These are phyloP conservation scores for Boloria selene DNA, from an alignment of 2,888 invertebrate genomes.

Conservation along the genomic window DNA sequence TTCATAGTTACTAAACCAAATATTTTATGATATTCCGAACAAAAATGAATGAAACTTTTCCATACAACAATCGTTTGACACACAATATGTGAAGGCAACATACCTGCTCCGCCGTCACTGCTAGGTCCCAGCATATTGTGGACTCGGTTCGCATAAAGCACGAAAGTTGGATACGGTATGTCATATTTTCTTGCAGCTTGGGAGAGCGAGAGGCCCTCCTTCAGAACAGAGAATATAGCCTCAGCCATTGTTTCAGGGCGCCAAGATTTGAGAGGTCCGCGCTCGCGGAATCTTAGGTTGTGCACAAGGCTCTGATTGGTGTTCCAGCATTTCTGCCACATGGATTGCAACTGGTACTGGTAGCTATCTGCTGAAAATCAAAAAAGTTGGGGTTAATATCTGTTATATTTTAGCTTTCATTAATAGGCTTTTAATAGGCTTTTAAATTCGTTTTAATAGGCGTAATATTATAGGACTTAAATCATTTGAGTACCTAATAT, in stretches of 20 bases:
- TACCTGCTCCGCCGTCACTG: slow-evolving; percentile 94
- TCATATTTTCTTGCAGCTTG: slow-evolving; percentile 97
- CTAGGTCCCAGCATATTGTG: slow-evolving; percentile 97
- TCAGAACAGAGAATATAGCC: slow-evolving; percentile 95
- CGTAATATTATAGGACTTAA: too few relatives aligned
- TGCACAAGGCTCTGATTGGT: slow-evolving; percentile 95
- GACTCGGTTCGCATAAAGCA: slow-evolving; percentile 94
- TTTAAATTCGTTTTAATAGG: too few relatives aligned
- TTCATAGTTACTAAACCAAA: too few relatives aligned
- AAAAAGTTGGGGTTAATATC: slow-evolving; percentile 41
- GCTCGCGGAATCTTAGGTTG: slow-evolving; percentile 94
- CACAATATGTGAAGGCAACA: slow-evolving; percentile 54
- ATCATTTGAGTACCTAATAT: too few relatives aligned
- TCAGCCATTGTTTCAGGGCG: slow-evolving; percentile 97
- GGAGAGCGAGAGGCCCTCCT: slow-evolving; percentile 93
- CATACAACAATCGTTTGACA: slow-evolving; percentile 47
- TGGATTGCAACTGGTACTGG: slow-evolving; percentile 96
- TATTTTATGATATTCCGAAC: too few relatives aligned
- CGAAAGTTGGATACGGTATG: slow-evolving; percentile 97
- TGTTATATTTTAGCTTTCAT: background rate
- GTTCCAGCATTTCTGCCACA: slow-evolving; percentile 98
- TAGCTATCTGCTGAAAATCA: slow-evolving; percentile 92
- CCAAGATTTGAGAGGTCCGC: slow-evolving; percentile 96
- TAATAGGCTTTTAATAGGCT: background rate
- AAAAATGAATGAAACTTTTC: slow-evolving; percentile 2